Conservation (phyloP, 2,888 invertebrate species). For the Erebia ligea region DNA sequence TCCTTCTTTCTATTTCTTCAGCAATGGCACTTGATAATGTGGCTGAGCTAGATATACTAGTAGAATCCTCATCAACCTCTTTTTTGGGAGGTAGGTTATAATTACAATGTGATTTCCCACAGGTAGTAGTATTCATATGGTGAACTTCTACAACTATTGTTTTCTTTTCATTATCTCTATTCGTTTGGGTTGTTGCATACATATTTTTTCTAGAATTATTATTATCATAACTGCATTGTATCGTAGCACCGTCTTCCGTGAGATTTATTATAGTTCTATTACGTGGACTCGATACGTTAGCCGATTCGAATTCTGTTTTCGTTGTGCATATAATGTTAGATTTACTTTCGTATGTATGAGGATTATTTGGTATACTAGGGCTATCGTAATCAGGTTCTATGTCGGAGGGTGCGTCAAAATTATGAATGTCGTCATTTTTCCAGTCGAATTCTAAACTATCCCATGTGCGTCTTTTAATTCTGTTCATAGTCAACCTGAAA, state of each 20-base stretch:
- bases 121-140: constrained; percentile 62
- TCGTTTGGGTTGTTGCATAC: constrained; percentile 60
- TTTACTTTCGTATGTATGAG: constrained; percentile 73
- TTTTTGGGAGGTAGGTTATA: constrained; percentile 61
- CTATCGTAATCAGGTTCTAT: constrained; percentile 77
- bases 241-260: constrained; percentile 88
- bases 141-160: constrained; percentile 91
- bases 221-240: constrained; percentile 85
- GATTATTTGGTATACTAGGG: constrained; percentile 78
- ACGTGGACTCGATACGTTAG: constrained; percentile 62
- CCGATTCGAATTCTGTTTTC: constrained; percentile 63
- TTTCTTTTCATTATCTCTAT: constrained; percentile 78
- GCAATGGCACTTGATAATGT: constrained; percentile 79
- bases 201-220: constrained; percentile 70
- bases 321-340: constrained; percentile 58
- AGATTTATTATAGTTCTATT: constrained; percentile 89
- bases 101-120: constrained; percentile 63
- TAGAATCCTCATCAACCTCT: constrained; percentile 59
- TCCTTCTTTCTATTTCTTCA: constrained; percentile 74
- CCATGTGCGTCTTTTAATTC: constrained; percentile 82
- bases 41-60: constrained; percentile 68
- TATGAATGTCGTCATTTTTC: constrained; percentile 77
- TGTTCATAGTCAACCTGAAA: constrained; percentile 67
- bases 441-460: constrained; percentile 84
- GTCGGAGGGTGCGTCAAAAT: constrained; percentile 77